A percentile compares a stretch with the other conserved stretches of the same genome.
phyloP scores from a whole-genome alignment of 2,797 vertebrate species.

The Poecilia picta region DNA sequence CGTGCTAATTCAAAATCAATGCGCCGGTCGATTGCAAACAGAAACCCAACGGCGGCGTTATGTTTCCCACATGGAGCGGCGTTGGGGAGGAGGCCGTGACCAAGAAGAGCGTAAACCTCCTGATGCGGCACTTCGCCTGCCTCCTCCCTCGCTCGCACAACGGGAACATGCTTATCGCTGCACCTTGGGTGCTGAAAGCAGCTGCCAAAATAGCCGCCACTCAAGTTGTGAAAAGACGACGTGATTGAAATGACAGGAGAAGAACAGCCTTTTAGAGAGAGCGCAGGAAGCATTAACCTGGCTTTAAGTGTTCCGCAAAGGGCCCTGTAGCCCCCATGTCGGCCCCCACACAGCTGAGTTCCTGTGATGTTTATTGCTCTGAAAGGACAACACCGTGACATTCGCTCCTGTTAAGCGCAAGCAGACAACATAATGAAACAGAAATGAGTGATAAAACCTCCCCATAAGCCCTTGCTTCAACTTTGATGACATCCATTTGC shows the following conservation, averaged over 20 bases:
- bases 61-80: conserved; percentile 31
- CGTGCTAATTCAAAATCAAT: conserved; percentile 63
- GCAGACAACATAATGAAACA: conserved; percentile 56
- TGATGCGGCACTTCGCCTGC: conserved; percentile 65
- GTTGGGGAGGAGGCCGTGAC: conserved; percentile 24
- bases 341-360: conserved; percentile 69
- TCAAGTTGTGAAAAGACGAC: conserved; percentile 62
- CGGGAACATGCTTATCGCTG: conserved; percentile 56
- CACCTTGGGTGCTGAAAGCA: conserved; percentile 46
- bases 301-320: conserved; percentile 71
- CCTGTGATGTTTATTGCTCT: conserved; percentile 49
- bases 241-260: conserved; percentile 70
- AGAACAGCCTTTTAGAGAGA: conserved; percentile 67
- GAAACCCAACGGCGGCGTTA: conserved; percentile 26
- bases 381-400: conserved; percentile 29
- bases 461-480: conserved; percentile 57
- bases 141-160: conserved; percentile 18
- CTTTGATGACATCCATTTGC: conserved; percentile 57
- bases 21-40: conserved; percentile 40
- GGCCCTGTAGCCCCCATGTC: conserved; percentile 58
- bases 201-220: conserved; percentile 56
- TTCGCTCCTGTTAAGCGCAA: conserved; percentile 4
- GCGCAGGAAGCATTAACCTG: conserved; percentile 73
- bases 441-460: conserved; percentile 42
- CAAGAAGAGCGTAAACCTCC: conserved; percentile 41